Conservation (phyloP, 2,797 vertebrate species). For the Periparus ater region DNA sequence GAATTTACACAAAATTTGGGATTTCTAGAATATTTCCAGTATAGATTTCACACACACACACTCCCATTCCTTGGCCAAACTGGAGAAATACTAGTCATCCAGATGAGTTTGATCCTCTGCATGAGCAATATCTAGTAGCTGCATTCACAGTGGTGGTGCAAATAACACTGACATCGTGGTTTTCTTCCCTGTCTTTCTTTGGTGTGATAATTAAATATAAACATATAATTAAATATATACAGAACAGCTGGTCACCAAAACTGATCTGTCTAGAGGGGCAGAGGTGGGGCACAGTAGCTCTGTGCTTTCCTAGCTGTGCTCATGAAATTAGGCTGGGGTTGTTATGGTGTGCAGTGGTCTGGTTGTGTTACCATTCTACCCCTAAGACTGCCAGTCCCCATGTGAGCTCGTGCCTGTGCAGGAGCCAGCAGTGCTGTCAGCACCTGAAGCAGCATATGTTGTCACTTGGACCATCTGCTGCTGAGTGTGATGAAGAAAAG, state of each 20-base stretch:
- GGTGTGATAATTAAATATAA: background rate
- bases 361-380: background rate
- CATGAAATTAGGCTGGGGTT: background rate
- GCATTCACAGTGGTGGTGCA: background rate
- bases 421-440: background rate
- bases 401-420: background rate
- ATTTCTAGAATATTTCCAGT: background rate
- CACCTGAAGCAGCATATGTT: constrained; percentile 43
- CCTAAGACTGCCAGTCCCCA: fast-evolving
- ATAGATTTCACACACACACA: background rate
- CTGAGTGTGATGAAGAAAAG: background rate
- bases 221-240: background rate
- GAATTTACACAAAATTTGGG: background rate
- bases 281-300: background rate
- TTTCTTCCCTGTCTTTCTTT: background rate
- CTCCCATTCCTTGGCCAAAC: background rate
- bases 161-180: background rate
- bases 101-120: background rate
- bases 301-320: background rate
- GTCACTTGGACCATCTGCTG: constrained; percentile 39
- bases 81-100: background rate
- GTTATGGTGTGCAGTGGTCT: background rate
- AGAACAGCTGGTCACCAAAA: background rate
- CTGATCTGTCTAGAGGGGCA: background rate
- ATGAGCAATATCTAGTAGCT: background rate